Evolutionary conservation across 2,113 vertebrate species (phyloP).

Genomic region (Centrocercus urophasianus): DNA sequence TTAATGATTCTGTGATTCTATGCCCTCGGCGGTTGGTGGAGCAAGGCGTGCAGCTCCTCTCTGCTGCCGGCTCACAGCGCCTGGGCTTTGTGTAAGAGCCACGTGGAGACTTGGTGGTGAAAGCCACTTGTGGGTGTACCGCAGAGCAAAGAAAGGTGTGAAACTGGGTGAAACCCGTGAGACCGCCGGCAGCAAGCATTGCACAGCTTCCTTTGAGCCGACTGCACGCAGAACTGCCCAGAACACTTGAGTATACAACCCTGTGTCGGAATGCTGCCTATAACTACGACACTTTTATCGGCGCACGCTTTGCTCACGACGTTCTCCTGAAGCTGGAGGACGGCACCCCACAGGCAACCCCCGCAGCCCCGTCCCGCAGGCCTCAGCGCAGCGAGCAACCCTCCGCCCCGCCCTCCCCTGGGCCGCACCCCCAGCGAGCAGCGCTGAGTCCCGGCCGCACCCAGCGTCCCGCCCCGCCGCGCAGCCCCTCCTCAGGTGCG

Average conservation of each 20-base stretch:
- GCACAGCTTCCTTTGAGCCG: accelerated
- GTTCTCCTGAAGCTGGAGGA: not conserved
- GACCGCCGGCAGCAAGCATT: not conserved
- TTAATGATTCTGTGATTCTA: too few relatives aligned
- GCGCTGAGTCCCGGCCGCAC: not conserved
- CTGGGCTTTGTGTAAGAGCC: not conserved
- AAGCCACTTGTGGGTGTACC: not conserved
- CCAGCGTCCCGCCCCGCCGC: not conserved
- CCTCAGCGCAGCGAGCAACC: accelerated
- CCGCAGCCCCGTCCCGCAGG: not conserved
- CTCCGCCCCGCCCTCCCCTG: too few relatives aligned
- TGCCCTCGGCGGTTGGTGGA: accelerated
- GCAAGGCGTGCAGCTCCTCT: not conserved
- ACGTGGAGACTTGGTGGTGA: not conserved
- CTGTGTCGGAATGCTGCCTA: accelerated
- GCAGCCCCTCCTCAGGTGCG: conserved; percentile 36
- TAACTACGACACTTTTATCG: not conserved
- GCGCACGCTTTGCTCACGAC: not conserved
- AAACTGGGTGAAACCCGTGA: not conserved
- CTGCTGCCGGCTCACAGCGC: not conserved
- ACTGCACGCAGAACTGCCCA: not conserved
- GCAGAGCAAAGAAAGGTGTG: accelerated
- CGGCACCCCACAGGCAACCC: not conserved
- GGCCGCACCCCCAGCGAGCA: not conserved
- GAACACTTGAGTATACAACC: too few relatives aligned